Percentiles rank a stretch among this genome's conserved stretches.
Conservation (phyloP, 2,888 invertebrate species). For the Agonopterix heracliana region DNA sequence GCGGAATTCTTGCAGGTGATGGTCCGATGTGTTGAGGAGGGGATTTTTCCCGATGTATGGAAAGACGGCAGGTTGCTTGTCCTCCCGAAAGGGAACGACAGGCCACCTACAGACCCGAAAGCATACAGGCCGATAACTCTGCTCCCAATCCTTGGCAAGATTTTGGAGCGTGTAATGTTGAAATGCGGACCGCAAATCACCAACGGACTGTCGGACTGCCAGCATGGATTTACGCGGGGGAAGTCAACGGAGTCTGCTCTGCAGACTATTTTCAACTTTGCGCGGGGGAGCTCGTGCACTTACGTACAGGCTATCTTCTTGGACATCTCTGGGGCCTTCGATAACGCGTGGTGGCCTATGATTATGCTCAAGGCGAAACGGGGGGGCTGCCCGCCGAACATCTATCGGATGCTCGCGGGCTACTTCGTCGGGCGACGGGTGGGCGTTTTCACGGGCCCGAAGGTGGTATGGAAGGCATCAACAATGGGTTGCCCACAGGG, state of each 20-base stretch:
- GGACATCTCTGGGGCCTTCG: slow-evolving; percentile 25
- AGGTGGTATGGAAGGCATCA: slow-evolving; percentile 10
- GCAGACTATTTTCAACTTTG: not conserved
- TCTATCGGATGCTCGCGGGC: slow-evolving; percentile 19
- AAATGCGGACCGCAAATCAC: not conserved
- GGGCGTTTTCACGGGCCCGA: slow-evolving; percentile 13
- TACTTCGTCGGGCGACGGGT: slow-evolving; percentile 21
- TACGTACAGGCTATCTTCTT: slow-evolving; percentile 24
- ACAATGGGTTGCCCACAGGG: slow-evolving; percentile 27
- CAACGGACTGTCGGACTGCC: not conserved
- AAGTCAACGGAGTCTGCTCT: slow-evolving; percentile 1
- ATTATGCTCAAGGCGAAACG: slow-evolving; percentile 20
- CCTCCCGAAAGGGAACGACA: too few relatives aligned
- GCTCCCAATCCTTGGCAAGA: too few relatives aligned
- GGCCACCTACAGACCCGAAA: too few relatives aligned
- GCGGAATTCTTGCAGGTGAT: not conserved
- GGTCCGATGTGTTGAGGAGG: too few relatives aligned
- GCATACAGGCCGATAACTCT: too few relatives aligned
- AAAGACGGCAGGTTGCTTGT: too few relatives aligned
- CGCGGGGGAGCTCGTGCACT: too few relatives aligned
- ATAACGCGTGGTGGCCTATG: not conserved
- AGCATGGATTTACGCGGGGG: not conserved
- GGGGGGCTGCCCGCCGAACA: slow-evolving; percentile 19
- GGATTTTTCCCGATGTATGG: too few relatives aligned
- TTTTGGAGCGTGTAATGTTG: not conserved